Conservation (phyloP, 2,113 vertebrate genomes). For the Nerophis lumbriciformis region DNA sequence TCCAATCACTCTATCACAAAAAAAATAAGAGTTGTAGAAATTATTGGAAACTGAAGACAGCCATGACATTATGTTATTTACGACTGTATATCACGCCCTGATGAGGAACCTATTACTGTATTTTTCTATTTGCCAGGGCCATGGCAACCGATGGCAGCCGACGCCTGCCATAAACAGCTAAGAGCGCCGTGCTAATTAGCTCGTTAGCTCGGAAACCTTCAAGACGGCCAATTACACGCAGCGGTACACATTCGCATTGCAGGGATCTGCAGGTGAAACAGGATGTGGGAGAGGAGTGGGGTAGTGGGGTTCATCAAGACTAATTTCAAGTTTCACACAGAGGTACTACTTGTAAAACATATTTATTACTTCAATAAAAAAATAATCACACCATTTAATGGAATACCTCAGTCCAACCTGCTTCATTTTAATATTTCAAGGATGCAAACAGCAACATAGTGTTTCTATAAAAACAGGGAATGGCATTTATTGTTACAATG, state of each 20-base stretch:
- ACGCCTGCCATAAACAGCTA: slow-evolving; percentile 26
- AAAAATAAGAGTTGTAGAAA: too few relatives aligned
- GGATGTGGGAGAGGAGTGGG: background rate
- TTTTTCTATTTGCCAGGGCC: slow-evolving; percentile 31
- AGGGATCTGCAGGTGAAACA: slow-evolving; percentile 6
- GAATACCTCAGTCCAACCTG: slow-evolving; percentile 75
- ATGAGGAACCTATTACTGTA: slow-evolving; percentile 36
- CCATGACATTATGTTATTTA: too few relatives aligned
- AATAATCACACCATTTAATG: slow-evolving; percentile 80
- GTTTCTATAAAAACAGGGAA: slow-evolving; percentile 26
- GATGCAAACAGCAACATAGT: slow-evolving; percentile 84
- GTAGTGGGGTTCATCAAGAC: background rate
- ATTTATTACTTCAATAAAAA: slow-evolving; percentile 90
- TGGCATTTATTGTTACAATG: slow-evolving; percentile 42
- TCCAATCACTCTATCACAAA: too few relatives aligned
- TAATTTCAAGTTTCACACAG: background rate
- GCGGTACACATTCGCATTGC: slow-evolving; percentile 9
- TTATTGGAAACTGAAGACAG: too few relatives aligned
- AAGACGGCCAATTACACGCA: slow-evolving; percentile 27
- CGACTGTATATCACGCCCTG: background rate
- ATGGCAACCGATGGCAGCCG: slow-evolving; percentile 32
- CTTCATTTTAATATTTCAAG: slow-evolving; percentile 76
- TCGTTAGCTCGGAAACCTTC: slow-evolving; percentile 21
- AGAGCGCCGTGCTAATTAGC: slow-evolving; percentile 42
- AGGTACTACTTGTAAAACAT: slow-evolving; percentile 78